Evolutionary conservation across 2,113 vertebrate species (phyloP).

Genomic region (Rhipidura dahli): DNA sequence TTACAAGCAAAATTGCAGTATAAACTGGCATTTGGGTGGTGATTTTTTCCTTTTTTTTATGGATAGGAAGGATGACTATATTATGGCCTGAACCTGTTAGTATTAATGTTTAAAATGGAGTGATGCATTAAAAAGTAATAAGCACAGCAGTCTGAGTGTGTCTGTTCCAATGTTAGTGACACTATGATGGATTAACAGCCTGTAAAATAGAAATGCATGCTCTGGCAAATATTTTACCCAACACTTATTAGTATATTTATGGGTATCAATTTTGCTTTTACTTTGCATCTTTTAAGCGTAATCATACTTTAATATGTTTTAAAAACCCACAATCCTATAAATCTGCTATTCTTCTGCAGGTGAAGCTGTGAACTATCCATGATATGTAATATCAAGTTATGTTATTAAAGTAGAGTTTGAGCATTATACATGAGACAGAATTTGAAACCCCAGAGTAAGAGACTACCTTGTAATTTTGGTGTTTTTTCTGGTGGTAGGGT

Average conservation of each 20-base stretch:
- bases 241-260: conserved; percentile 45
- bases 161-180: conserved; percentile 56
- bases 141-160: conserved; percentile 33
- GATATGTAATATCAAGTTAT: neutral
- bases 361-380: neutral
- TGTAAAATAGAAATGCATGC: conserved; percentile 49
- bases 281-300: conserved; percentile 21
- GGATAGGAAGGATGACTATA: neutral
- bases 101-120: conserved; percentile 59
- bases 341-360: neutral
- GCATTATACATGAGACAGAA: neutral
- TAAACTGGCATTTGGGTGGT: neutral
- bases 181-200: conserved; percentile 60
- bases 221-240: conserved; percentile 59
- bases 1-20: neutral
- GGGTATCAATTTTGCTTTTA: conserved; percentile 32
- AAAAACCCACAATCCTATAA: neutral
- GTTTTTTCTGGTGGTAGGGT: neutral
- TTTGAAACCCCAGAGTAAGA: neutral
- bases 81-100: conserved; percentile 34
- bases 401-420: neutral
- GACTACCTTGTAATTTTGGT: neutral
- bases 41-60: neutral
- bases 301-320: neutral
- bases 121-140: conserved; percentile 69